Base-by-base conservation (phyloP, 2,888 invertebrate species). In the Cataglyphis rosenhaueri region DNA sequence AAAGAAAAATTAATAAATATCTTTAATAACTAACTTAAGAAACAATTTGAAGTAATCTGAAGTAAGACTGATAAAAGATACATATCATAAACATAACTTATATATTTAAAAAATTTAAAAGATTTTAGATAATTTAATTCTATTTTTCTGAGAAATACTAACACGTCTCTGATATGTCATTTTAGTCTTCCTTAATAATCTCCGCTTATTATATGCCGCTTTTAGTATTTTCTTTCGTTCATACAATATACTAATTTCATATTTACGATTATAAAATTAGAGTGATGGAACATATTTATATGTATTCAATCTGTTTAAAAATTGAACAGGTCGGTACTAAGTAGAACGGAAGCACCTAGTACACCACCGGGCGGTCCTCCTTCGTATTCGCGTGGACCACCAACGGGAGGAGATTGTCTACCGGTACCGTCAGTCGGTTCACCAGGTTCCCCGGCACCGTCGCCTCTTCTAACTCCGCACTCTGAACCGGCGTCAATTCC, bases 401-500 rank as follows among this genome's bases (percentile, higher is more conserved):
- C 94, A 35, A 94, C 94, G 18, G 94, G 93, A 66, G 94, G 94
- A 70, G 94, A 94, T 88, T 94, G 94, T 87, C 84, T 93, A 82
- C 94, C 94, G 41, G 94, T 94, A 62, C 93, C 94, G 44, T 94
- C 94, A 66, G 94, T 94, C 32, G 94, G 94, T 66, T 94, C 94
- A 82, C 96, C 97, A 81, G 95, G 96, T 84, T 96, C 97, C 86
- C 96, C 96, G 79, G 96, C 96, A 75, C 96, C 97, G 5, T 97
- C 97, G 52, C 97, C 97, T 25, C 95, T 97, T 85, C 96, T 97
- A 79, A 96, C 97, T 88, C 96, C 96, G 44, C 96, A 96, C 91
- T 97, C 97, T 85, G 97, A 97, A 92, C 92, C 84, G 88, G 96
- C 97, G 12, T 96, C 96, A 18, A 96, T 96, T 86, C 96, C 96